Evolutionary conservation across 2,797 vertebrate genomes (phyloP), one percentile per base, ranked within the genome.

Genomic region (Molossus molossus): DNA sequence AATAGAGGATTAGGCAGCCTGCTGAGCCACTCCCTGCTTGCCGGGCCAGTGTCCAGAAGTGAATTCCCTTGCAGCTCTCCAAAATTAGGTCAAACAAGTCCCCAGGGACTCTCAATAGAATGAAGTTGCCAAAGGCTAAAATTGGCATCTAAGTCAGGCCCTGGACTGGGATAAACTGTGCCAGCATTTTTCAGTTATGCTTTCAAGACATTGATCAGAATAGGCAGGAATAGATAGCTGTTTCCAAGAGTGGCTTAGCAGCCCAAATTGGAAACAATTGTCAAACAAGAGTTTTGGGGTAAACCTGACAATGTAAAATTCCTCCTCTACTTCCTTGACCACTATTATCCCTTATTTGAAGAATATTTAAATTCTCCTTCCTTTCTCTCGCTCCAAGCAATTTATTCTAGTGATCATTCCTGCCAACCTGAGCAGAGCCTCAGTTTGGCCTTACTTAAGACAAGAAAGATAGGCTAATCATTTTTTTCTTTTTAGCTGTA

Each of bases 31-130:
- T 94, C 95, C 93, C 69, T 25, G 3, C 76, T 69, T 55, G 87
- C 96, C 10, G 80, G 97, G 96, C 95, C 27, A 72, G 15, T 1
- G 14, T 87, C 96, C 96, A 97, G 88, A 95, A 97, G 96, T 91
- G 91, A 96, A 97, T 96, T 97, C 97, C 96, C 97, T 96, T 76
- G 80, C 95, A 97, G 94, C 89, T 95, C 94, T 96, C 92, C 96
- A 96, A 96, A 97, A 97, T 76, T 94, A 97, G 97, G 97, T 97
- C 97, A 97, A 95, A 96, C 96, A 84, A 93, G 88, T 97, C 96
- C 96, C 93, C 76, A 14, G 94, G 94, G 96, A 95, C 88, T 97
- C 96, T 91, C 65, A 72, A 81, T 20, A 83, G 79, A 90, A 95
- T 79, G 82, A 92, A 92, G 72, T 91, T 96, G 97, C 97, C 97